Evolutionary conservation across 2,797 vertebrate species (phyloP).

Genomic region (Lutjanus argentimaculatus): DNA sequence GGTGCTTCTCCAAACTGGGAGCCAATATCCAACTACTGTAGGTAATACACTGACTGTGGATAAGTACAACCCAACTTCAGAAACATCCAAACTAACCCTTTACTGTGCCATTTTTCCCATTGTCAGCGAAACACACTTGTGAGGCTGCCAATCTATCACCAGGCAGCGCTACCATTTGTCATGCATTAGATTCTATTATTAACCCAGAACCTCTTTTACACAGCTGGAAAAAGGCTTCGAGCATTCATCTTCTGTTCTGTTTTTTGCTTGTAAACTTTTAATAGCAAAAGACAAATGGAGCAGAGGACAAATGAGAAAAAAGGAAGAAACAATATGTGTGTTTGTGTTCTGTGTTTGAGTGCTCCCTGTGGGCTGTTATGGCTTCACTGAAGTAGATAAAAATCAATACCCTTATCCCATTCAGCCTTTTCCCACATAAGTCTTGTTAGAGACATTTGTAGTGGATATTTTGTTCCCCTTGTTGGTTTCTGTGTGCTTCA

Average conservation of each 20-base stretch:
- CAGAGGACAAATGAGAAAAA: constrained; percentile 43
- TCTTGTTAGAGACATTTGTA: constrained; percentile 69
- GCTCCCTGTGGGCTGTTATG: constrained; percentile 57
- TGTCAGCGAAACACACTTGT: too few species aligned
- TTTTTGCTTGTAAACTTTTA: constrained; percentile 42
- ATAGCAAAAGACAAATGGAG: constrained; percentile 45
- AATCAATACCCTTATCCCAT: constrained; percentile 74
- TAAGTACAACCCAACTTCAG: too few species aligned
- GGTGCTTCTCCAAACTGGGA: too few species aligned
- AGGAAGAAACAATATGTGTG: constrained; percentile 41
- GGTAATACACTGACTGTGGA: too few species aligned
- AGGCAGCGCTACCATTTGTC: background rate
- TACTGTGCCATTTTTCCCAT: too few species aligned
- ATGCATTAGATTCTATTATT: background rate
- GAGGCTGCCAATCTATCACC: background rate
- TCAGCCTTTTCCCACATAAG: constrained; percentile 64
- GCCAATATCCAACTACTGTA: too few species aligned
- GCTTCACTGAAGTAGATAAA: constrained; percentile 65
- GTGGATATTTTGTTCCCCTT: constrained; percentile 56
- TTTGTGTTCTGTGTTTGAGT: constrained; percentile 35
- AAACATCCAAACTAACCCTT: too few species aligned
- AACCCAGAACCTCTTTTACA: background rate
- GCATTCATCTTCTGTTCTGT: background rate
- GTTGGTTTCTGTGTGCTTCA: constrained; percentile 50
- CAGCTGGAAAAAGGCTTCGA: background rate